phyloP scores from a whole-genome alignment of 1,140 invertebrate genomes.

The Calycopis cecrops region DNA sequence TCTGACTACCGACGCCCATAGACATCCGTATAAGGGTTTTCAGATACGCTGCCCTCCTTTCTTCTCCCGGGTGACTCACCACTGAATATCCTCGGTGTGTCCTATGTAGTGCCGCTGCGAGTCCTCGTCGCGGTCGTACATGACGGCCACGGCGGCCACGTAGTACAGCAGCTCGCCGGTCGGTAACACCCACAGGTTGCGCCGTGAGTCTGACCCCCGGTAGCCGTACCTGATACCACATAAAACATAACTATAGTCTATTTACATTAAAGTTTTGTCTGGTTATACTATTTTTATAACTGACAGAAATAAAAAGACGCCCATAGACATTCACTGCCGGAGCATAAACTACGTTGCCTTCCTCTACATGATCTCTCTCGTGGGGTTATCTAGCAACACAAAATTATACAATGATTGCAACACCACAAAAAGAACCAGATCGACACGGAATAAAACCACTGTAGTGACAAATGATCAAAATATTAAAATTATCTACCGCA shows the following conservation, averaged over 20 bases:
- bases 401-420: background rate
- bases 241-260: constrained; percentile 1
- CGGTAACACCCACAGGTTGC: constrained; percentile 93
- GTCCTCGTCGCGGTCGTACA: constrained; percentile 93
- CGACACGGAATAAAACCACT: no score
- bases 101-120: constrained; percentile 94
- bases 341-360: no score
- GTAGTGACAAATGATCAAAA: background rate
- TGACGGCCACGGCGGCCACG: constrained; percentile 92
- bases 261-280: no score
- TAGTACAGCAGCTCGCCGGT: constrained; percentile 96
- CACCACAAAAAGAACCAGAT: background rate
- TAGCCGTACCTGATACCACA: constrained; percentile 88
- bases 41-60: no score
- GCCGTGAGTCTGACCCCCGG: constrained; percentile 89
- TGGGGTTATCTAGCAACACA: no score
- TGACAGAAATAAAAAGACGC: no score
- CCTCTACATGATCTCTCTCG: no score
- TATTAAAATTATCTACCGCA: no score
- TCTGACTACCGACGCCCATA: no score
- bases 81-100: constrained; percentile 95
- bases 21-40: no score
- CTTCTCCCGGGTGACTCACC: constrained; percentile 74
- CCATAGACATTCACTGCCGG: no score
- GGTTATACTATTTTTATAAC: no score